Base-by-base conservation (phyloP, 2,888 invertebrate species). In the Hyalella azteca region DNA sequence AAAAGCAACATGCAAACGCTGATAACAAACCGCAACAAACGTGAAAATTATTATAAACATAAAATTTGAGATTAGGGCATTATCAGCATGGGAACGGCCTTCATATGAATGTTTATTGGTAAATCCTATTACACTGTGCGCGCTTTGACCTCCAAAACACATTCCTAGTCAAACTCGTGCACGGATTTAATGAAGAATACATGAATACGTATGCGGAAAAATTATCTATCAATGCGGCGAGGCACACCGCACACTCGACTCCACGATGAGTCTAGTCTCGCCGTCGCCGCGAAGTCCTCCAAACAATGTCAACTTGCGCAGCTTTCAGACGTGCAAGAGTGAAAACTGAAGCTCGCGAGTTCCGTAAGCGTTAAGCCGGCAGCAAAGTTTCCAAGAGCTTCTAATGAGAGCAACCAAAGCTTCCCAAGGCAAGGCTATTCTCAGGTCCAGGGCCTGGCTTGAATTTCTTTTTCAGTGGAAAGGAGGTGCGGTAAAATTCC, bases 331-430 rank as follows among this genome's bases (percentile, higher is more conserved):
- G 54, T 26, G 26, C 54, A 29, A 13, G 36, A 32, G 66, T 66
- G 66, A 66, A 66, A 66, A 66, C 36, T 66, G 66, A 66, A 36
- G 66, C 29, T 2, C n/a, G n/a, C 19, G 36, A 66, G 36, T 66
- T 66, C 36, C 29, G 19, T 66, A 66, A 32, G 66, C 36, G 54
- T 66, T 66, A 66, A 22, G 66, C 32, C 7, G 66, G 66, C 66
- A 66, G 66, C 36, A 29, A 66, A 66, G 66, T 66, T 66, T 19
- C 19, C 36, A 66, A 66, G 66, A 36, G 66, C 32, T n/a, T 66
- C 29, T 66, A 66, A 66, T 66, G 66, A 66, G 66, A 66, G 66
- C 32, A 19, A 9, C 54, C 26, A 29, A 54, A 26, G 54, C 54
- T 29, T 26, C 54, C 54, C 22, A 54, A 54, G 22, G 54, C 22